phyloP scores from a whole-genome alignment of 1,140 invertebrate species.

The Panonychus citri region DNA sequence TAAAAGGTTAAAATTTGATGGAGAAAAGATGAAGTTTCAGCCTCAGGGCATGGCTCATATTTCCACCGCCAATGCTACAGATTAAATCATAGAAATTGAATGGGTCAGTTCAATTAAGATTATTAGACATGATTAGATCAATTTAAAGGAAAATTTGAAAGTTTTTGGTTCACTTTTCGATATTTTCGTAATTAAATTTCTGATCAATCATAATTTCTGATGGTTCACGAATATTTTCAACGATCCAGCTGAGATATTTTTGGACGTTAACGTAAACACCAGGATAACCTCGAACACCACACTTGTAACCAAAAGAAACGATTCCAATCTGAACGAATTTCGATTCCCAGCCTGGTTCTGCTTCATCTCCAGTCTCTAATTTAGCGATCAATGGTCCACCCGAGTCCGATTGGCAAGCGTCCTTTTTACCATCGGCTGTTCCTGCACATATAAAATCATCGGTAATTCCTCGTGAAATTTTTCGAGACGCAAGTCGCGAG shows the following conservation, averaged over 20 bases:
- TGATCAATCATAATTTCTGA: no score
- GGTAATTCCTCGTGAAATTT: conserved; percentile 29
- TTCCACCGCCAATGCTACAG: no score
- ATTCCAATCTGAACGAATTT: conserved; percentile 30
- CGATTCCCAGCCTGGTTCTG: conserved; percentile 10
- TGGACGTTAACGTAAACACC: conserved; percentile 85
- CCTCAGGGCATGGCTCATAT: no score
- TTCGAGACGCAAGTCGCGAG: conserved; percentile 51
- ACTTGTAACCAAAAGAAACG: conserved; percentile 28
- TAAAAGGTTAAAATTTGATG: no score
- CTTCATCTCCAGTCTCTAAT: neutral
- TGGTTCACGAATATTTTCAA: neutral
- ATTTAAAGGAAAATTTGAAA: no score
- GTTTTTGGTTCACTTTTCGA: no score
- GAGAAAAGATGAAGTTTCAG: no score
- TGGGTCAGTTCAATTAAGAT: no score
- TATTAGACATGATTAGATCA: no score
- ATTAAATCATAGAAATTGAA: no score
- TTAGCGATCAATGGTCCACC: conserved; percentile 21
- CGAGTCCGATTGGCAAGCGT: conserved; percentile 48
- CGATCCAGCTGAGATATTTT: neutral
- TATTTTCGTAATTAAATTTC: no score
- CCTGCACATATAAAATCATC: conserved; percentile 53
- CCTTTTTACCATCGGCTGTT: conserved; percentile 65
- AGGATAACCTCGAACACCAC: conserved; percentile 27